Evolutionary conservation across 2,113 vertebrate genomes (phyloP), one percentile per base, ranked within the genome.

Genomic region (Isichthys henryi): DNA sequence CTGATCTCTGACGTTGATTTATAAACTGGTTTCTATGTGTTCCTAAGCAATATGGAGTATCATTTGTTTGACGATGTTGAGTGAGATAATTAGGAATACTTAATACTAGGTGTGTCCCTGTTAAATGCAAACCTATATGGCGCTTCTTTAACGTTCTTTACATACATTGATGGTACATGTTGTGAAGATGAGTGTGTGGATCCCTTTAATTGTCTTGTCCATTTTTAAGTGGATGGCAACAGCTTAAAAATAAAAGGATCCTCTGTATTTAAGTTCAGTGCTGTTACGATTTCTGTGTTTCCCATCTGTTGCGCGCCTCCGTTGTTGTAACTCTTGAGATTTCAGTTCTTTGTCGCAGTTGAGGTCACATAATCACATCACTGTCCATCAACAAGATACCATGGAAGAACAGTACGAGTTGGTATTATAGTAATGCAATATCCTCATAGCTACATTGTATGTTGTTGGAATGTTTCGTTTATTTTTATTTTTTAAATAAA

Each of bases 21-120:
- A 96, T 95, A 93, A 95, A 96, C 97, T 97, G 95, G 95, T 97
- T 97, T 97, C 97, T 98, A 87, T 96, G 97, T 98, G 98, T 99
- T 98, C 97, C 97, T 97, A 98, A 99, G 98, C 98, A 98, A 99
- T 98, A 98, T 98, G 97, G 97, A 98, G 96, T 98, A 97, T 96
- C 97, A 96, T 98, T 96, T 96, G 97, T 98, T 98, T 97, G 97
- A 97, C 95, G 96, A 96, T 95, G 96, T 98, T 96, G 96, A 96
- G 96, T 96, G 96, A 97, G 95, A 97, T 96, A 96, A 97, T 96
- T 98, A 97, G 95, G 94, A 94, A 95, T 94, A 91, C 94, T 87
- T 94, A 70, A 70, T 70, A 93, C 95, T 96, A 95, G 96, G 96
- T 96, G 97, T 97, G 96, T 97, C 97, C 96, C 96, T 97, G 96